Evolutionary conservation across 2,113 vertebrate genomes (phyloP), one percentile per base, ranked within the genome.

Genomic region (Ploceus nigricollis): DNA sequence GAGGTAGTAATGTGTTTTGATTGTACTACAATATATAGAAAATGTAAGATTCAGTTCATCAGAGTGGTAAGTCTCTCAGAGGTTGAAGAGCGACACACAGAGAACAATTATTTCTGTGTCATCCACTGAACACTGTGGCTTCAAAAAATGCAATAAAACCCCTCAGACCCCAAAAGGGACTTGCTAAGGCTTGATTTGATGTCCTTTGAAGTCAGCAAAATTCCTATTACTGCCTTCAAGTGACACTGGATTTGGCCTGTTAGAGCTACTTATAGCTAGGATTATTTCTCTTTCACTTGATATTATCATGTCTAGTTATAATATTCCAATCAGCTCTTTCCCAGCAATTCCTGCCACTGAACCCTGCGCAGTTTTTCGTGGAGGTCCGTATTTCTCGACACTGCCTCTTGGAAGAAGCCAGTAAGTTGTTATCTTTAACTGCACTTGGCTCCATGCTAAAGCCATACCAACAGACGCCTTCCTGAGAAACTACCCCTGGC

Each of bases 1-100:
- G 99, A 99, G 99, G 99, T 99, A 99, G 99, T 98, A 98, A 98
- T 98, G 98, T 99, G 98, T 98, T 98, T 98, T 98, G 99, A 99
- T 99, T 99, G 99, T 99, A 98, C 98, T 98, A 98, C 97, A 99
- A 99, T 96, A 96, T 96, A 98, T 92, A 98, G 97, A 97, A 98
- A 98, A 98, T 95, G 97, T 88, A 98, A 97, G 97, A 97, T 98
- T 97, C 98, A 98, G 97, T 97, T 98, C 96, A 97, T 98, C 97
- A 96, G 97, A 97, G 96, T 95, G 97, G 97, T 96, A 98, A 98
- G 98, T 97, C 89, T 97, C 98, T 98, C 73, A 71, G 98, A 98
- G 97, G 94, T 96, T 97, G 70, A 95, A 97, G 96, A 96, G 90
- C 96, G 95, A 97, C 88, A 95, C 89, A 87, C 78, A 70, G 4